phyloP scores from a whole-genome alignment of 2,113 vertebrate species.

The Oryzias celebensis region DNA sequence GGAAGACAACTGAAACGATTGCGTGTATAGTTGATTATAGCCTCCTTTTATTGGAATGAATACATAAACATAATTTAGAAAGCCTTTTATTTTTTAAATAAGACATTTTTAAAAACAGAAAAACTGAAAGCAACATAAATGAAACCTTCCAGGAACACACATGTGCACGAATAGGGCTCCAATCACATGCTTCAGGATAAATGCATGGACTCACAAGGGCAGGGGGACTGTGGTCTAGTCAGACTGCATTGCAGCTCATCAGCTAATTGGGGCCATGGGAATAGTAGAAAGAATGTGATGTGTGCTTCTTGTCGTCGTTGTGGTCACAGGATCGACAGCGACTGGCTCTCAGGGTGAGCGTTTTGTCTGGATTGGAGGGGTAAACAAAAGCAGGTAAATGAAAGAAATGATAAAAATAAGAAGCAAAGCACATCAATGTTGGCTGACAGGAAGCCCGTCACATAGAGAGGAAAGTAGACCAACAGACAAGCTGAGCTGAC shows the following conservation, averaged over 20 bases:
- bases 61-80: too few relatives aligned
- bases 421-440: not conserved
- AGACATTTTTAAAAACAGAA: not conserved
- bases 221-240: conserved; percentile 30
- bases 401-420: not conserved
- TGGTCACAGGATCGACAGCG: conserved; percentile 55
- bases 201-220: conserved; percentile 19
- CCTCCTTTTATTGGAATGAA: too few relatives aligned
- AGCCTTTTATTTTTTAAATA: not conserved
- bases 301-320: conserved; percentile 44
- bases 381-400: conserved; percentile 2
- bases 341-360: conserved; percentile 19
- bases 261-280: conserved; percentile 65
- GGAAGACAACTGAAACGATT: too few relatives aligned
- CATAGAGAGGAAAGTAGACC: conserved; percentile 38
- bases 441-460: conserved; percentile 10
- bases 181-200: conserved; percentile 1
- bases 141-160: not conserved
- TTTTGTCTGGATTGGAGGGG: not conserved
- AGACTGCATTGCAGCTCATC: conserved; percentile 51
- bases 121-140: not conserved
- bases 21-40: too few relatives aligned
- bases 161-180: not conserved
- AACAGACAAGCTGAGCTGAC: conserved; percentile 7
- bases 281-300: conserved; percentile 42